These are phyloP conservation scores for Azemiops feae DNA, from an alignment of 2,113 vertebrate species.

Conservation along the genomic window DNA sequence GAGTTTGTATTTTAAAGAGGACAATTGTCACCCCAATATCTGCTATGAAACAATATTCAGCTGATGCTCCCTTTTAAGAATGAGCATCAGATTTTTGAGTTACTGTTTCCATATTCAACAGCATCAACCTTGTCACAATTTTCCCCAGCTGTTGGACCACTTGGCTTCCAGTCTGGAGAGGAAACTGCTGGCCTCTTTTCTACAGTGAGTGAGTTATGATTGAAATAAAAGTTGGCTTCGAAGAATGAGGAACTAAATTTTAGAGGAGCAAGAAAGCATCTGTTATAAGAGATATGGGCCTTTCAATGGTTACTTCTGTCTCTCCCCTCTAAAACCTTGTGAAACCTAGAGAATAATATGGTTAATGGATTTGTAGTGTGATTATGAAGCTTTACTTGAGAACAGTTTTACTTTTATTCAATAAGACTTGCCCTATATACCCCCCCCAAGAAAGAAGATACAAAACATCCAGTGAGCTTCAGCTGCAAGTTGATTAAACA, in stretches of 20 bases:
- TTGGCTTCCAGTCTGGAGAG: conserved; percentile 28
- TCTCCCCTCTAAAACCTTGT: neutral
- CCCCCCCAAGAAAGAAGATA: neutral
- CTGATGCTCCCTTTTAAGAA: neutral
- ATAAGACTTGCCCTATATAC: neutral
- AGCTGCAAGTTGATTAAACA: neutral
- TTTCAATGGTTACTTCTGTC: conserved; percentile 9
- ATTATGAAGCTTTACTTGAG: neutral
- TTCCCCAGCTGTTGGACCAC: neutral
- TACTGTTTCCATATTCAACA: neutral
- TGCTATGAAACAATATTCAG: neutral
- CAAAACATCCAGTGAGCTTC: neutral
- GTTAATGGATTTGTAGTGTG: neutral
- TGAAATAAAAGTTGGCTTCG: conserved; percentile 58
- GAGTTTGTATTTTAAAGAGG: neutral
- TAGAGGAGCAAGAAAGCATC: conserved; percentile 53
- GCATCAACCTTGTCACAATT: neutral
- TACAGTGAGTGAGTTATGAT: conserved; percentile 44
- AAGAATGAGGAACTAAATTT: conserved; percentile 43
- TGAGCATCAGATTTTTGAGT: neutral
- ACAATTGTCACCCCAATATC: neutral
- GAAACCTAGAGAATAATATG: neutral
- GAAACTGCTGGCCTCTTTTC: conserved; percentile 56
- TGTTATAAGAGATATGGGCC: conserved; percentile 12
- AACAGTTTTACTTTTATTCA: neutral